Percentiles rank a stretch among this genome's conserved stretches.
Conservation (phyloP, 2,797 vertebrate genomes). For the Diglossa cyanea region DNA sequence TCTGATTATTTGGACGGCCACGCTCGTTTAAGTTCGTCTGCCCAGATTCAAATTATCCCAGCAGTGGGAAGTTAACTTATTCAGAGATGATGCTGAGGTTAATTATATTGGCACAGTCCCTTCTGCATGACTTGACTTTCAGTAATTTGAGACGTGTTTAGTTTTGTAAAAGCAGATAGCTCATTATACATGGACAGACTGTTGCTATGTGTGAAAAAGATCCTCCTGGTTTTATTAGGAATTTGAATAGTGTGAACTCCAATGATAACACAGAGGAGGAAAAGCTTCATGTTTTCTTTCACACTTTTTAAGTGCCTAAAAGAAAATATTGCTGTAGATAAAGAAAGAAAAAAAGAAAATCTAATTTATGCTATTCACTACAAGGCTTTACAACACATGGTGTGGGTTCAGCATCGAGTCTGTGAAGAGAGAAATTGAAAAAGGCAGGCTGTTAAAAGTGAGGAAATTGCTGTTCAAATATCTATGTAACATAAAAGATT, state of each 20-base stretch:
- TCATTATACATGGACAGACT: constrained; percentile 5
- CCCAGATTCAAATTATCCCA: neutral
- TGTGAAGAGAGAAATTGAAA: neutral
- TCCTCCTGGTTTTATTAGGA: constrained; percentile 17
- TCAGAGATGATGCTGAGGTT: neutral
- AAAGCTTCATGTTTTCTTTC: constrained; percentile 16
- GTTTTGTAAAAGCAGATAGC: constrained; percentile 14
- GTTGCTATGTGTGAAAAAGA: constrained; percentile 5
- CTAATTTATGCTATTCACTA: neutral
- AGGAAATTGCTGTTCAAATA: neutral
- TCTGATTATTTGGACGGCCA: neutral
- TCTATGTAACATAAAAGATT: neutral
- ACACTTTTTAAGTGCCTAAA: neutral
- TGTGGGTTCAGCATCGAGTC: accelerated
- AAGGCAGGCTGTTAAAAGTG: neutral
- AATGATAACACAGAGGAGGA: neutral
- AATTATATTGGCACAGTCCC: constrained; percentile 8
- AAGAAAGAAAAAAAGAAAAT: neutral
- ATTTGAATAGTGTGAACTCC: neutral
- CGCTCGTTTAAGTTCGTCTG: neutral
- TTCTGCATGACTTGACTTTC: neutral
- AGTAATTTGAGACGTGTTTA: neutral
- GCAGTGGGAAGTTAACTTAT: neutral
- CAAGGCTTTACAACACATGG: neutral
- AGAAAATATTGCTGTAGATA: constrained; percentile 15